These are phyloP conservation scores for Apolygus lucorum DNA, from an alignment of 1,140 invertebrate genomes.

Conservation along the genomic window DNA sequence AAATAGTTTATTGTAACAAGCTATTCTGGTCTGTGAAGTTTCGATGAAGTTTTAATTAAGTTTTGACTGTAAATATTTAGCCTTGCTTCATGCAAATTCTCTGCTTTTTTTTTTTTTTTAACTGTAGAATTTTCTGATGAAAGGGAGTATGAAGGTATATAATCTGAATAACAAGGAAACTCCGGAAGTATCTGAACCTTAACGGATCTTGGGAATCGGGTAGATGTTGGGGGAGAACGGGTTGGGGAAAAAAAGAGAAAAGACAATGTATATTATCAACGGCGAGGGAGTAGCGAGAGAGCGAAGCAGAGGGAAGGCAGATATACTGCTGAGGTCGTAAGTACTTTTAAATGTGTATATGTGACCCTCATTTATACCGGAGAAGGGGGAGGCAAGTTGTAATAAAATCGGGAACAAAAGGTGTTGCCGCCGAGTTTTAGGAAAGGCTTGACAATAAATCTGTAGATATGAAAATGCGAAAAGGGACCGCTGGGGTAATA, in stretches of 20 bases:
- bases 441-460: constrained; percentile 29
- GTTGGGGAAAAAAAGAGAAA: background rate
- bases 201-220: background rate
- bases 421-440: constrained; percentile 13
- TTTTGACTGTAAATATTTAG: too few species aligned
- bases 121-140: background rate
- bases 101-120: background rate
- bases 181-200: too few species aligned
- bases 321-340: constrained; percentile 1
- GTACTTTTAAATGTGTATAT: constrained; percentile 17
- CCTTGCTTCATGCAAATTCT: too few species aligned
- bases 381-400: constrained; percentile 8
- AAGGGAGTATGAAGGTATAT: background rate
- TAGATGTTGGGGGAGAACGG: background rate
- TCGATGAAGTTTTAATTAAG: too few species aligned
- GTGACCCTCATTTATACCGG: constrained; percentile 6
- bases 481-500: constrained; percentile 20
- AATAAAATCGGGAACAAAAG: constrained; percentile 18
- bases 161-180: too few species aligned
- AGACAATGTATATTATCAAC: background rate
- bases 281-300: background rate
- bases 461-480: constrained; percentile 29
- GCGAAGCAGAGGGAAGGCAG: background rate
- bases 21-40: too few species aligned
- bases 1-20: too few species aligned